Conservation (phyloP, 1,140 invertebrate genomes). For the Sminthurides bifidus region DNA sequence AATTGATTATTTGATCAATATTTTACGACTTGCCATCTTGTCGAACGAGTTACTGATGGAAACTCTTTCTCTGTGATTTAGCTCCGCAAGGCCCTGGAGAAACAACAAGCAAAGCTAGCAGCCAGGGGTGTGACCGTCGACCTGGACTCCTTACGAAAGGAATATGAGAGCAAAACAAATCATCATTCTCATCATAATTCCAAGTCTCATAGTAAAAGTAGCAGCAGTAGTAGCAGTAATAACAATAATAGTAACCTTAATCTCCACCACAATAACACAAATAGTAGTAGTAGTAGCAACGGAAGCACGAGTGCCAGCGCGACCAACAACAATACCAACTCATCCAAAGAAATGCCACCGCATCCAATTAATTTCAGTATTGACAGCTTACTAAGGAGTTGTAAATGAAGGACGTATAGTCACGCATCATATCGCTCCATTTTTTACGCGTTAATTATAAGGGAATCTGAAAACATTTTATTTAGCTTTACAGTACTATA, state of each 20-base stretch:
- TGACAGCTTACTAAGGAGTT: constrained; percentile 23
- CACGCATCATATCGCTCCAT: too few species aligned
- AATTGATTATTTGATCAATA: background rate
- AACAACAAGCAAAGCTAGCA: constrained; percentile 77
- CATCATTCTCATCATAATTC: background rate
- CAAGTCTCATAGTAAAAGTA: background rate
- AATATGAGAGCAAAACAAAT: constrained; percentile 34
- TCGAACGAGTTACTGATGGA: too few species aligned
- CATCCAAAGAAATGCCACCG: constrained; percentile 1
- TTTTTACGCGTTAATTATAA: too few species aligned
- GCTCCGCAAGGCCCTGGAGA: constrained; percentile 79
- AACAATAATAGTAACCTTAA: background rate
- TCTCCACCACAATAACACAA: background rate
- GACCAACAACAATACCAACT: constrained; percentile 2
- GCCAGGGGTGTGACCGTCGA: constrained; percentile 80
- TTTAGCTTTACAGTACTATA: too few species aligned
- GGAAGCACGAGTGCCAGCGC: too few species aligned
- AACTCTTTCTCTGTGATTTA: constrained; percentile 36
- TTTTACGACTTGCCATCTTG: constrained; percentile 5
- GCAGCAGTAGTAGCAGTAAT: background rate
- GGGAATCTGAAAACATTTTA: too few species aligned
- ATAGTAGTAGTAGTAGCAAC: background rate
- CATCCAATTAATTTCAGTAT: constrained; percentile 24
- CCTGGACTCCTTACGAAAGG: constrained; percentile 57
- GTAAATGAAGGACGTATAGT: too few species aligned